Evolutionary conservation across 2,797 vertebrate genomes (phyloP), one percentile per base, ranked within the genome.

Genomic region (Microcaecilia unicolor): DNA sequence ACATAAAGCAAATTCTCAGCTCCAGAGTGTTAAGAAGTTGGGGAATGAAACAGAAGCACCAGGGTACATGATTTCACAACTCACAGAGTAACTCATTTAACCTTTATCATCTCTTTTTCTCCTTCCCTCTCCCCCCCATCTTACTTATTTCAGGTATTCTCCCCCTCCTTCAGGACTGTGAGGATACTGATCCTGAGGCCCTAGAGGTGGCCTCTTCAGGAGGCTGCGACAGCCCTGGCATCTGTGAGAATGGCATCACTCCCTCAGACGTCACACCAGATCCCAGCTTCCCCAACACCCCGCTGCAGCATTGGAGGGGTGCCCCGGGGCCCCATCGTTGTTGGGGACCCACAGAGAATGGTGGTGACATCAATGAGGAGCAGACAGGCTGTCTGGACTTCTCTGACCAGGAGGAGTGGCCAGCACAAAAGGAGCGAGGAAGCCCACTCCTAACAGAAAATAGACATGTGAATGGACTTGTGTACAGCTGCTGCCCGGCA

Each of bases 261-360:
- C 70, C 72, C 8, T 74, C 74, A 6, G 70, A 78, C 15, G 61
- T 61, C 25, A 72, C 70, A 34, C 74, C 74, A 1, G 72, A 78
- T 34, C 49, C 53, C 4, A 61, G 58, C 30, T 28, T 60, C 15
- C 60, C 72, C n/a, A 61, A 58, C 13, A 74, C 68, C 7, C 67
- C 63, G 9, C 61, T 35, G 36, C 70, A 61, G 29, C 55, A 58
- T 34, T 70, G 67, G 70, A 27, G 44, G 14, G 44, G 32, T 23
- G 58, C 49, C 45, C n/a, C n/a, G n/a, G n/a, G n/a, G n/a, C 49
- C 39, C 41, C 60, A 28, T 32, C 64, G 48, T 52, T 55, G 37
- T 41, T 41, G 44, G 44, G 37, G 37, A 28, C 44, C 44, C 7
- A 16, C 48, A 27, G 37, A 48, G 32, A 48, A 48, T 1, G 44